Evolutionary conservation across 2,797 vertebrate genomes (phyloP), one percentile per base, ranked within the genome.

Genomic region (Macroramphosus scolopax): DNA sequence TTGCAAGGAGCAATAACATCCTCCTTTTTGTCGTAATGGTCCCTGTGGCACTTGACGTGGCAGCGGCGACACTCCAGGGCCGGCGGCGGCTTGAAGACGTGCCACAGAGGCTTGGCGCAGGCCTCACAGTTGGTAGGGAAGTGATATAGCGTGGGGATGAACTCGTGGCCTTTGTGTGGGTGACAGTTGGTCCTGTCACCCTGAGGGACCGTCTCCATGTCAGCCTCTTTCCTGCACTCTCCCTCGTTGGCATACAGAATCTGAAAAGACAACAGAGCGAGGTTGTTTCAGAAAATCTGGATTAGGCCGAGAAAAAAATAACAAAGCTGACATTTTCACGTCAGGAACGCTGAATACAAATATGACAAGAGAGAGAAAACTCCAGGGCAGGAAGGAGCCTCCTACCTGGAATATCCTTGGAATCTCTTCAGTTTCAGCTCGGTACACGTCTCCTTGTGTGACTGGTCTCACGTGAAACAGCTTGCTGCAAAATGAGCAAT

Each of bases 1-100:
- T 98, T 99, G 89, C 97, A 99, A 24, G 95, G 96, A 46, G 93
- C 89, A 60, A 99, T 98, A 82, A 98, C 89, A 5, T 98, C 96
- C 80, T 98, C 97, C 82, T 98, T 98, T 86, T 93, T 95, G 91
- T 99, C 96, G 62, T 98, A 87, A 83, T 99, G 97, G 88, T 99
- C 97, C 82, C 92, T 95, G 83, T 99, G 96, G 92, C 97, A 98
- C 90, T 99, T 99, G 50, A 98, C 94, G n/a, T 99, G 97, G 90
- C 97, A 99, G 69, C 92, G 92, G 70, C 96, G 92, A 86, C 96
- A 99, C 78, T 99, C 97, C 15, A 98, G 86, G 41, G 97, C 97
- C 22, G 94, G 89, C 1, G 97, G 96, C 6, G 97, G 97, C 84
- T 97, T 98, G 77, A 99, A 99, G 48, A 99, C 95, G 69, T 99